These are phyloP conservation scores for Eriosoma lanigerum DNA, from an alignment of 1,140 invertebrate genomes.

Conservation along the genomic window DNA sequence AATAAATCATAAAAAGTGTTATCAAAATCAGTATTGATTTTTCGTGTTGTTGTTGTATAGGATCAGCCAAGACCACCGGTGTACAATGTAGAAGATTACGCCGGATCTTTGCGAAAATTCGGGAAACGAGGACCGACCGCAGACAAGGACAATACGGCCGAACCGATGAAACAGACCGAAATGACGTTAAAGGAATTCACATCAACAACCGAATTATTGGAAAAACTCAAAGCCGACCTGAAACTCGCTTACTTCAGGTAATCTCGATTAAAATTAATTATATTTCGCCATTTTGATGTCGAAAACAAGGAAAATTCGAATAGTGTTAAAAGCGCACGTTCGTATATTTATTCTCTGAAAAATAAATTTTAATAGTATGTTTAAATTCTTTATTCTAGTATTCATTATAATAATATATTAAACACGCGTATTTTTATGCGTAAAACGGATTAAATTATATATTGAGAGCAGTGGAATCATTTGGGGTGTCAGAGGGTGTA, in stretches of 20 bases:
- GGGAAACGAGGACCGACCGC: slow-evolving; percentile 21
- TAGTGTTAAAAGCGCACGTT: too few species aligned
- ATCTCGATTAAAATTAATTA: slow-evolving; percentile 50
- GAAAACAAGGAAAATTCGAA: too few species aligned
- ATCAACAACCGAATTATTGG: slow-evolving; percentile 82
- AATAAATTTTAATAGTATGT: too few species aligned
- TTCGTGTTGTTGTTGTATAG: slow-evolving; percentile 59
- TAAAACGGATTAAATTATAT: too few species aligned
- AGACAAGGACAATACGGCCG: slow-evolving; percentile 24
- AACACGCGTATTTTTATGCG: too few species aligned
- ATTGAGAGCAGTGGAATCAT: too few species aligned
- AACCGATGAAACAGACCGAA: slow-evolving; percentile 65
- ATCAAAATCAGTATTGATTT: neutral
- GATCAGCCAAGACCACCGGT: slow-evolving; percentile 80
- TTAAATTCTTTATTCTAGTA: too few species aligned
- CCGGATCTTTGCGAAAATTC: slow-evolving; percentile 72
- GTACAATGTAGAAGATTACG: slow-evolving; percentile 84
- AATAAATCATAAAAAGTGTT: neutral
- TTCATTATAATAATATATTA: too few species aligned
- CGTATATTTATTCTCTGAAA: too few species aligned
- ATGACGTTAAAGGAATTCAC: slow-evolving; percentile 85
- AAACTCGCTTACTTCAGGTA: slow-evolving; percentile 85
- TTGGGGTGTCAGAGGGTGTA: too few species aligned
- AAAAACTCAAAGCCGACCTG: slow-evolving; percentile 81
- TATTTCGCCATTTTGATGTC: too few species aligned